Percentiles rank a stretch among this genome's conserved stretches.
Evolutionary conservation across 2,797 vertebrate species (phyloP).

Genomic region (Gymnothorax javanicus): DNA sequence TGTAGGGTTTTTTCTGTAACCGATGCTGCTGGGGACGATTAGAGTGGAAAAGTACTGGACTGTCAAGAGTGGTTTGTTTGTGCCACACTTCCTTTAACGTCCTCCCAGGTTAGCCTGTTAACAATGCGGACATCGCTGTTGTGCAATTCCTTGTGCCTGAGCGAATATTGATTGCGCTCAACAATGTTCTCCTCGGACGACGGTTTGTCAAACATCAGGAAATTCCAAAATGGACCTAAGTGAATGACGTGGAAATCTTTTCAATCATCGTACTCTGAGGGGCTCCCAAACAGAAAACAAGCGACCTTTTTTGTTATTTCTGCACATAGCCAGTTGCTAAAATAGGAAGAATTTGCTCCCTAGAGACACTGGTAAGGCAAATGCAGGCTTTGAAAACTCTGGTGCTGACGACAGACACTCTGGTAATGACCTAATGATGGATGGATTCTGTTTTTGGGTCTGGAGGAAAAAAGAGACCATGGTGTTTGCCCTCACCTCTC

Average conservation of each 20-base stretch:
- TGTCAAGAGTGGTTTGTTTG: not conserved
- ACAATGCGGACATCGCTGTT: constrained; percentile 11
- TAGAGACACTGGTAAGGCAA: not conserved
- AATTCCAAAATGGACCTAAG: constrained; percentile 31
- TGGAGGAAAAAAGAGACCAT: not conserved
- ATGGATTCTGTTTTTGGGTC: not conserved
- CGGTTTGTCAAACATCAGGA: constrained; percentile 38
- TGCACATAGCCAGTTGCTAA: not conserved
- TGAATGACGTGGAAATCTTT: constrained; percentile 17
- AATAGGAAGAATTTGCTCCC: not conserved
- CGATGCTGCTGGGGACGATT: not conserved
- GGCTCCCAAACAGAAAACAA: not conserved
- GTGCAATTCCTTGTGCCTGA: constrained; percentile 12
- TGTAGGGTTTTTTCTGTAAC: not conserved
- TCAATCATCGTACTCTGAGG: not conserved
- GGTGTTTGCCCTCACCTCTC: not conserved
- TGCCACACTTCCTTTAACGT: not conserved
- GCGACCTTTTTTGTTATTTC: not conserved
- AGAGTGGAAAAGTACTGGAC: constrained; percentile 9
- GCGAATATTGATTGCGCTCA: constrained; percentile 23
- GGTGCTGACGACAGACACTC: not conserved
- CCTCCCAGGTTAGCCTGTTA: not conserved
- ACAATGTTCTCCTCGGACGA: constrained; percentile 24
- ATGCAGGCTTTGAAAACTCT: not conserved
- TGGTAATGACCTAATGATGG: not conserved